phyloP scores from a whole-genome alignment of 2,797 vertebrate species.

The Acanthurus lineatus region DNA sequence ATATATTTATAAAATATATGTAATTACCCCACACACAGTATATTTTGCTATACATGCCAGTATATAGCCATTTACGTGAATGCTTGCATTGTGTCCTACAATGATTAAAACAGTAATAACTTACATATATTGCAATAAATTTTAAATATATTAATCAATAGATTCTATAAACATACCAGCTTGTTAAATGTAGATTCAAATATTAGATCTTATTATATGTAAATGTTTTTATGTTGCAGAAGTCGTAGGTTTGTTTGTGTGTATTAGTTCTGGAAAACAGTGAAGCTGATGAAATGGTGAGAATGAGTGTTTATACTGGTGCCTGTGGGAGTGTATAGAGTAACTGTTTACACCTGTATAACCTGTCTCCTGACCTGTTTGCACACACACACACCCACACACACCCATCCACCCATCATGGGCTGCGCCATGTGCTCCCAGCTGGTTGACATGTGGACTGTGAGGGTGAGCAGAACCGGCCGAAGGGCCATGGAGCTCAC shows the following conservation, averaged over 20 bases:
- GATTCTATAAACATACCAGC: background rate
- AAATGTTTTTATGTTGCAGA: background rate
- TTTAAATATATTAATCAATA: background rate
- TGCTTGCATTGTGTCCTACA: background rate
- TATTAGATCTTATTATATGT: background rate
- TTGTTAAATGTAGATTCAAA: slow-evolving; percentile 6
- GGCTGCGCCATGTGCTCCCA: slow-evolving; percentile 83
- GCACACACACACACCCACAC: slow-evolving; percentile 1
- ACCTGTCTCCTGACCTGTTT: slow-evolving; percentile 11
- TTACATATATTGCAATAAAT: background rate
- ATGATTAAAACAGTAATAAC: background rate
- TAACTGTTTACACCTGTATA: slow-evolving; percentile 28
- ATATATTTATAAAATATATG: background rate
- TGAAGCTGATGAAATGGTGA: background rate
- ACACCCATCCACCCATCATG: slow-evolving; percentile 46
- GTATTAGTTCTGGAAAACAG: background rate
- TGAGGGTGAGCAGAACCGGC: slow-evolving; percentile 58
- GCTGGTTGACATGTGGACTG: slow-evolving; percentile 81
- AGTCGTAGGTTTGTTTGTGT: background rate
- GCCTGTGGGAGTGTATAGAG: slow-evolving; percentile 8
- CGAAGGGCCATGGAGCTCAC: slow-evolving; percentile 78
- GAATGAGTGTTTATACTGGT: slow-evolving; percentile 1
- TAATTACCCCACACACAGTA: background rate
- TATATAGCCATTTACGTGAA: background rate
- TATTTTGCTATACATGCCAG: background rate